Evolutionary conservation across 2,888 invertebrate species (phyloP), one percentile per base, ranked within the genome.

Genomic region (Galerucella calmariensis): DNA sequence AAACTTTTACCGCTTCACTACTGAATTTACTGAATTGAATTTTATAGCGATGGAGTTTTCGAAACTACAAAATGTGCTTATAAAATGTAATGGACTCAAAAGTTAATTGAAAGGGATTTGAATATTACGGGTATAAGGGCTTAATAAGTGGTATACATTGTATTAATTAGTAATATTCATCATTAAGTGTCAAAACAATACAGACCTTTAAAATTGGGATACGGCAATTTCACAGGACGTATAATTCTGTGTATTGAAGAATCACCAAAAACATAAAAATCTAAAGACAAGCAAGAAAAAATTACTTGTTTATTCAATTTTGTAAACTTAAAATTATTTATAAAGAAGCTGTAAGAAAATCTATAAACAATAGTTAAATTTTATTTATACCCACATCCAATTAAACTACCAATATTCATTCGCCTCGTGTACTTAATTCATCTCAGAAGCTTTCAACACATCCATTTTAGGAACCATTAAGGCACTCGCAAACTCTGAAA

Each of bases 1-100:
- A 70, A 72, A 78, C 70, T 73, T 75, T 75, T 72, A 75, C 74
- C 72, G 73, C 67, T 72, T 69, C 69, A 72, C 68, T 72, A 72
- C 69, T 69, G 74, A 74, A 74, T 74, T 68, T 73, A 61, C 66
- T 48, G 71, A 71, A 67, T 72, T 67, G 66, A 72, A 72, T 72
- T 72, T 66, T 67, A 72, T 58, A 58, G 56, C 27, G 14, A 66
- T 66, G 16, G 66, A 62, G 59, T 66, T 72, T 72, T 72, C n/a
- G 41, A 66, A 67, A 67, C 46, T 71, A 20, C 35, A 41, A 59
- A 46, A 8, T 68, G 46, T 24, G 10, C 41, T 67, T 24, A 16
- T 20, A 24, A 20, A 65, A 44, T 65, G 6, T 11, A 24, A 20
- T 24, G 11, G 58, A 48, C n/a, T 53, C 44, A 67, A 51, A 56